Evolutionary conservation across 1,140 invertebrate genomes (phyloP), one percentile per base, ranked within the genome.

Genomic region (Dysdera silvatica): DNA sequence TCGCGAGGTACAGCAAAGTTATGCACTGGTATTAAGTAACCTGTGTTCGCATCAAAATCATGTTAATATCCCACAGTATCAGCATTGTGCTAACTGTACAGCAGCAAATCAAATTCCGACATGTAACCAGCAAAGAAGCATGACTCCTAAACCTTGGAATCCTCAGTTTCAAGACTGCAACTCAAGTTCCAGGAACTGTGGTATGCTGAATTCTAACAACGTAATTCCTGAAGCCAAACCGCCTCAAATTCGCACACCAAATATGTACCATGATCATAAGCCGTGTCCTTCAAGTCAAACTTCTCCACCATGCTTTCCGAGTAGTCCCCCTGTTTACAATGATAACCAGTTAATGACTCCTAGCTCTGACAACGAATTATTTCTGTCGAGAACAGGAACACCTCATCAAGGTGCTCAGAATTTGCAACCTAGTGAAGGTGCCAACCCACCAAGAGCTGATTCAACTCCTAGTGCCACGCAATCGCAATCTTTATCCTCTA

Each of bases 401-500:
- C 10, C 35, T 14, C 35, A 35, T 43, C 24, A 6, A 20, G 20
- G 23, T 23, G 35, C 23, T 4, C 58, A 61, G 26, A 53, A 43
- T 23, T n/a, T n/a, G n/a, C n/a, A 41, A n/a, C 29, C 20, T 18
- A 14, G 49, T 59, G 37, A 59, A 51, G 41, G 41, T 26, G 31
- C 40, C 32, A 28, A 32, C n/a, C 53, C 24, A 47, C 41, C 32
- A 20, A 48, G 2, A 20, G 24, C 32, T 16, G 49, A 53, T 14
- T 20, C 14, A 32, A 40, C 10, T 8, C 37, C 49, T 2, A 51
- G 26, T 28, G 55, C n/a, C 7, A 28, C 40, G 10, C 4, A 14
- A 35, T n/a, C 32, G 4, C 23, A 49, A 4, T 26, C 31, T 29
- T 41, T 26, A 71, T 23, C 67, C 69, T 1, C 88, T 84, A 67